Percentiles rank a stretch among this genome's conserved stretches.
Conservation (phyloP, 2,888 invertebrate genomes). For the Pachycephus smyrnensis region DNA sequence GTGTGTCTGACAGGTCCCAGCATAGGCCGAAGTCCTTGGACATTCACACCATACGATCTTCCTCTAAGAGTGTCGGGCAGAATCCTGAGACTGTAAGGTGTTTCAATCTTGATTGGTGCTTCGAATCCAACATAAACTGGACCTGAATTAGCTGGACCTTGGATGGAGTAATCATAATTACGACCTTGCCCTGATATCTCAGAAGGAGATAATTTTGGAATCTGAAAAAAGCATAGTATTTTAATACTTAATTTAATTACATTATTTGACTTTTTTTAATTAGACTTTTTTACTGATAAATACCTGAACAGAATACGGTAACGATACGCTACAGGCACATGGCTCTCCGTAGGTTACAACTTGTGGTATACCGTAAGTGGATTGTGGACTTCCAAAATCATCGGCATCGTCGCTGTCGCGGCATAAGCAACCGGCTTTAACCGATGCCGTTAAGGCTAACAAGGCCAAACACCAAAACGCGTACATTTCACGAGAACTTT, state of each 20-base stretch:
- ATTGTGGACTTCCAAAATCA: not conserved
- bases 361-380: slow-evolving; percentile 20
- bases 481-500: slow-evolving; percentile 15
- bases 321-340: slow-evolving; percentile 20
- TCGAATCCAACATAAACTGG: slow-evolving; percentile 1
- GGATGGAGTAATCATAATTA: slow-evolving; percentile 29
- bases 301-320: slow-evolving; percentile 42
- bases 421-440: not conserved
- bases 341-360: slow-evolving; percentile 41
- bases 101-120: slow-evolving; percentile 24
- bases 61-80: slow-evolving; percentile 24
- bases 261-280: not conserved
- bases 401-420: not conserved
- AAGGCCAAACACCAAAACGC: slow-evolving; percentile 8
- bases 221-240: not conserved
- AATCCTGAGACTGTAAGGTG: slow-evolving; percentile 8
- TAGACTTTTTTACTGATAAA: not conserved
- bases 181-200: slow-evolving; percentile 9
- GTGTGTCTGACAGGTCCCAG: not conserved
- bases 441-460: slow-evolving; percentile 12
- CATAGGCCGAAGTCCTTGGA: slow-evolving; percentile 19
- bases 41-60: slow-evolving; percentile 31
- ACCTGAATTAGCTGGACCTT: slow-evolving; percentile 14
- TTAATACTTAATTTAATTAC: not conserved
- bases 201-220: not conserved